Evolutionary conservation across 1,140 invertebrate genomes (phyloP).

Genomic region (Drosophila carrolli): DNA sequence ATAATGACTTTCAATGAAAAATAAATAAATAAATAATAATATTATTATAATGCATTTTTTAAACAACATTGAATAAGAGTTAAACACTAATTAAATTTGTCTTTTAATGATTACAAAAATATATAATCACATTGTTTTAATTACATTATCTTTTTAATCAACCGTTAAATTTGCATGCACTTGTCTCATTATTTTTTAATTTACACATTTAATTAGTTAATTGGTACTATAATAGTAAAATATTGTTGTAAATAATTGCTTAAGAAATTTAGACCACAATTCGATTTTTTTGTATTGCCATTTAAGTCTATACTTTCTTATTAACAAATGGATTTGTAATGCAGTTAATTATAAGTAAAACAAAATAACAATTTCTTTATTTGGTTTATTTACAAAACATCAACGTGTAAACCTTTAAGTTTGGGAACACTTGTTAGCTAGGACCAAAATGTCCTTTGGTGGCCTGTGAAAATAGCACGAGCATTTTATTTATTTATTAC

Average conservation of each 20-base stretch:
- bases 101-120: no score
- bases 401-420: conserved; percentile 24
- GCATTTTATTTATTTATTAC: conserved; percentile 78
- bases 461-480: conserved; percentile 47
- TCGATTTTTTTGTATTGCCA: background rate
- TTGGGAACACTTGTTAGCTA: conserved; percentile 14
- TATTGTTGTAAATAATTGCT: background rate
- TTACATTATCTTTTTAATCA: background rate
- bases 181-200: background rate
- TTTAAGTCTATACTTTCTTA: no score
- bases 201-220: background rate
- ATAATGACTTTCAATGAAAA: background rate
- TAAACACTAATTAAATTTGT: background rate
- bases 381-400: background rate
- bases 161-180: background rate
- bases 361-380: no score
- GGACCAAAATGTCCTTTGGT: conserved; percentile 30
- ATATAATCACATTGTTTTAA: background rate
- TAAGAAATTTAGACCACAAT: background rate
- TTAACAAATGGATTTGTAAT: no score
- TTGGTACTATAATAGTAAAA: no score
- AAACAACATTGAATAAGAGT: background rate
- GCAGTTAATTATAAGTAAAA: no score
- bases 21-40: no score
- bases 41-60: background rate